phyloP scores from a whole-genome alignment of 2,888 invertebrate genomes.

The Salticus scenicus region DNA sequence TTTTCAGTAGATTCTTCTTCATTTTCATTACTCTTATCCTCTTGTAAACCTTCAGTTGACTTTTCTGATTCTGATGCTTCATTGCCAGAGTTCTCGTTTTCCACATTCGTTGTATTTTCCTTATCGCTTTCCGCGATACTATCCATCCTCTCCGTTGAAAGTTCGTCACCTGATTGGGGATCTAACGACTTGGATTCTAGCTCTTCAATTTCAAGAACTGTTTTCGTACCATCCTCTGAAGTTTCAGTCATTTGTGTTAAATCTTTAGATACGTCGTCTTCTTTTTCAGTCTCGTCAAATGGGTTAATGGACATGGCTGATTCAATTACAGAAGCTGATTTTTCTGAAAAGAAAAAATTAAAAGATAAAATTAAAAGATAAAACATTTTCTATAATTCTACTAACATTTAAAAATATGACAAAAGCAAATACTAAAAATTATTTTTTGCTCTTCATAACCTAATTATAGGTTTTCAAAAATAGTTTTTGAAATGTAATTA shows the following conservation, averaged over 20 bases:
- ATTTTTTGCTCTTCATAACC: no score
- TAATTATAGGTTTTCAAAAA: no score
- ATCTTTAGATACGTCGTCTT: neutral
- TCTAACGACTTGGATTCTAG: neutral
- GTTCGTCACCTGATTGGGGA: neutral
- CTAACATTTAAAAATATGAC: no score
- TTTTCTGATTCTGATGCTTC: neutral
- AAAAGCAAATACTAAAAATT: no score
- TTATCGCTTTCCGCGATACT: neutral
- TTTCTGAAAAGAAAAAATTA: conserved; percentile 11
- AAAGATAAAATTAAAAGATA: neutral
- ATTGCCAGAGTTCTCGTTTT: neutral
- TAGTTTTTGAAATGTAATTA: no score
- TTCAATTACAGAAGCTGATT: conserved; percentile 3
- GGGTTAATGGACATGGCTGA: neutral
- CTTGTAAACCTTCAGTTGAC: neutral
- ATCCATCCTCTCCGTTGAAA: neutral
- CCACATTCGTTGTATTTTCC: neutral
- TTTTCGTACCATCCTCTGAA: neutral
- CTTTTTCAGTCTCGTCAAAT: neutral
- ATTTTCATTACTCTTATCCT: neutral
- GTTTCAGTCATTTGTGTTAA: neutral
- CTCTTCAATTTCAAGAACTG: neutral
- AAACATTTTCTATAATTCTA: no score
- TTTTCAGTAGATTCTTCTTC: neutral